Base-by-base conservation (phyloP, 30 jellyfish, hydroid and myxozoan species). In the Morbakka virulenta region DNA sequence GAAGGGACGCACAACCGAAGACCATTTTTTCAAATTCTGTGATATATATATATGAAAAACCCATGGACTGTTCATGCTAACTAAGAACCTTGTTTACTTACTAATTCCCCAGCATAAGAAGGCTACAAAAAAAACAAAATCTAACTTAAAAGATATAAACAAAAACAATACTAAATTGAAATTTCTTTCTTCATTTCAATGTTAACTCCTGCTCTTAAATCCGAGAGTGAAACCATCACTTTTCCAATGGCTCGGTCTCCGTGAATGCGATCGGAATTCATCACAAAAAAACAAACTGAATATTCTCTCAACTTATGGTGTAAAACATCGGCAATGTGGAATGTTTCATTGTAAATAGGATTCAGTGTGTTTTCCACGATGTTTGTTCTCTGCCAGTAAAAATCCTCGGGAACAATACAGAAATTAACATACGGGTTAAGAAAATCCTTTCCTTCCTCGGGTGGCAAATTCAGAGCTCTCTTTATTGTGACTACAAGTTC, bases 331-430 rank as follows among this genome's bases (percentile, higher is more conserved):
- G 80, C 52, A 34, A 90, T 85, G 14, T 69, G 95, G 50, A 90
- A 90, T 1, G 95, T 70, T 75, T 90, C 95, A 11, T 84, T 62
- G 62, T 63, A 90, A 0, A 77, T 61, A 50, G 98, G 98, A 63
- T 76, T 52, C 24, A 94, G 17, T 25, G 89, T 85, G 31, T 79
- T 82, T 14, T 22, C 53, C 32, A 78, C 96, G 34, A 87, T 52
- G 2, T 9, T 62, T 31, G 96, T 90, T 47, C 89, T 70, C 52
- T 90, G 94, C 98, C 98, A 90, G 50, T 74, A 76, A 62, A 90
- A 90, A 62, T 90, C 98, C 62, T 90, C 98, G 14, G 98, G 98
- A 4, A 90, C 96, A 68, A 90, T 76, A 62, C 98, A 90, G 22
- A 90, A 83, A 49, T 84, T 83, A 72, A 90, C 91, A 50, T 90